Percentiles rank a stretch among this genome's conserved stretches.
phyloP scores from a whole-genome alignment of 1,140 invertebrate species.

The Achatina immaculata region DNA sequence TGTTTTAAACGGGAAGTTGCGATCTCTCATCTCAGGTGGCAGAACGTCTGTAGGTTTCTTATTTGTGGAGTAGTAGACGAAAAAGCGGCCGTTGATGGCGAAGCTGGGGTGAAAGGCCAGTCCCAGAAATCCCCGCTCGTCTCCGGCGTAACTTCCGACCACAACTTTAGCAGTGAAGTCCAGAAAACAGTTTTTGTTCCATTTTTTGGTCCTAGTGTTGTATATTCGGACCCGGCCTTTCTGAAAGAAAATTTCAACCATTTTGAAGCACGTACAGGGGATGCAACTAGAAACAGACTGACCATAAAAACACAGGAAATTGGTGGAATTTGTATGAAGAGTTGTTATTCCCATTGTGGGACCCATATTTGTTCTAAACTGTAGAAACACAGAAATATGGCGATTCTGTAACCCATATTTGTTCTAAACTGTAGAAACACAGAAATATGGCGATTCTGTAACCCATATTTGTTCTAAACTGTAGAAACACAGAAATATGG shows the following conservation, averaged over 20 bases:
- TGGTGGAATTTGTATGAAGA: not conserved
- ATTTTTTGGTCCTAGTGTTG: conserved; percentile 27
- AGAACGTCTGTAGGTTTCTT: conserved; percentile 9
- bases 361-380: too few species aligned
- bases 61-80: conserved; percentile 60
- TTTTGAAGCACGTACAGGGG: not conserved
- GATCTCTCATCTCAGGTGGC: conserved; percentile 1
- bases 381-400: too few species aligned
- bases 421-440: too few species aligned
- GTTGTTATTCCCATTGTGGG: not conserved
- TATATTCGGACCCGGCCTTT: conserved; percentile 28
- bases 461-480: too few species aligned
- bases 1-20: conserved; percentile 26
- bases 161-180: conserved; percentile 29
- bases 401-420: too few species aligned
- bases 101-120: conserved; percentile 66
- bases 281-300: not conserved
- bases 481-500: too few species aligned
- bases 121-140: conserved; percentile 66
- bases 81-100: conserved; percentile 59
- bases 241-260: conserved; percentile 21
- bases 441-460: too few species aligned
- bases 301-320: not conserved
- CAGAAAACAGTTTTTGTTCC: conserved; percentile 30
- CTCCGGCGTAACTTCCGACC: conserved; percentile 42